Evolutionary conservation across 2,888 invertebrate genomes (phyloP), one percentile per base, ranked within the genome.

Genomic region (Drosophila testacea): DNA sequence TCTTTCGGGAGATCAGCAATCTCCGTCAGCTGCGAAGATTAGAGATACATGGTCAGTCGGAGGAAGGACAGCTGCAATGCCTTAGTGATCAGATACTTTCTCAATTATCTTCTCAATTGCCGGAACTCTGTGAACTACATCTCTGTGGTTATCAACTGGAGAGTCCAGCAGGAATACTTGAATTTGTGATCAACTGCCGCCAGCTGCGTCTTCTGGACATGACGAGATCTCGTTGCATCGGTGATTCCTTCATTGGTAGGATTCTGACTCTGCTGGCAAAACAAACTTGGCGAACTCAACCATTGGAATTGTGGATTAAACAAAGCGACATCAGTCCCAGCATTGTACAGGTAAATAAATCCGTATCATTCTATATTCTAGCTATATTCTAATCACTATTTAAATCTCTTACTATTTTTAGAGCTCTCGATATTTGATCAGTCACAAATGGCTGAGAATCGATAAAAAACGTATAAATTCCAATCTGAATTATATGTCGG

Each of bases 101-200:
- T 5, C 77, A 79, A 7, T 65, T 90, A n/a, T 73, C 90, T 1
- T 60, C 52, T 4, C 76, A 89, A 28, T 48, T 90, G 27, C 52
- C 78, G 0, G 76, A 81, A 10, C 54, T 90, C 1, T 60, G 69
- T 27, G 90, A 90, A 54, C 74, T 90, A 4, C 90, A 86, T 42
- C 48, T 90, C 11, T 82, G 84, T 54, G 81, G 79, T 13, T 89
- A 90, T 59, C 85, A 88, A 52, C 56, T 90, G 52, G 90, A 90
- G 57, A 86, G 89, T 48, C 69, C 88, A 0, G 56, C 68, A 4
- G 89, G 90, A 1, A 46, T 90, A 0, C 28, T 90, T 39, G 71
- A 80, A 42, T 89, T 90, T 11, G 67, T 90, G 11, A 60, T 39
- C 36, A 77, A 73, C 52, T 90, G 90, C 22, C 83, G 76, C 0